Percentiles rank a stretch among this genome's conserved stretches.
These are phyloP conservation scores for Onychomys arenicola DNA, from an alignment of 2,797 vertebrate genomes.

Conservation along the genomic window DNA sequence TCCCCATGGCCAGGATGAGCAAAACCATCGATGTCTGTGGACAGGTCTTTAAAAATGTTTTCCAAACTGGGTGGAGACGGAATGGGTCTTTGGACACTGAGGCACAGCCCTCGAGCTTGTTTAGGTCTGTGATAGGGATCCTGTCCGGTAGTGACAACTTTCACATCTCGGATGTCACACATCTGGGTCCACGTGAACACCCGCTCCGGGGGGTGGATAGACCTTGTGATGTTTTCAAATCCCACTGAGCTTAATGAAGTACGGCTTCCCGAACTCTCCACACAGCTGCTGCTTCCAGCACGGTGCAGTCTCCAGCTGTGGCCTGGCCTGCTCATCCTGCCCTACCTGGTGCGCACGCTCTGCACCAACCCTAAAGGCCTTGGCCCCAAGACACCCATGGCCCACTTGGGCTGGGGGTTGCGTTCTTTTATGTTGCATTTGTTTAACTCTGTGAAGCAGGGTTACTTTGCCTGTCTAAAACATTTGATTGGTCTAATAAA, in stretches of 20 bases:
- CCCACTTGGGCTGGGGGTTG: neutral
- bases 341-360: conserved; percentile 16
- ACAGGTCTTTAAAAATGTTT: conserved; percentile 97
- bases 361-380: neutral
- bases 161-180: conserved; percentile 93
- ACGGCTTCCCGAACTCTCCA: too few relatives aligned
- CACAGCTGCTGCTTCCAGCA: too few relatives aligned
- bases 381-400: neutral
- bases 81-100: conserved; percentile 93
- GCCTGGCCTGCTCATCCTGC: neutral
- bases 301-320: conserved; percentile 28
- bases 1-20: conserved; percentile 95
- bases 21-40: conserved; percentile 94
- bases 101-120: conserved; percentile 90
- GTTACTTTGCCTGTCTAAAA: neutral
- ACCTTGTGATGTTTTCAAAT: conserved; percentile 91
- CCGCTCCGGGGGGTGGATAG: conserved; percentile 92
- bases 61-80: conserved; percentile 95
- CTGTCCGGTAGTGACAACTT: conserved; percentile 97
- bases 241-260: conserved; percentile 92
- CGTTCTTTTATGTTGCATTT: neutral
- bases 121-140: conserved; percentile 97
- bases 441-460: neutral
- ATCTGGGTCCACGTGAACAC: conserved; percentile 97
- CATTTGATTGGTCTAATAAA: neutral